Base-by-base conservation (phyloP, 1,140 invertebrate species). In the Temnothorax curvispinosus region DNA sequence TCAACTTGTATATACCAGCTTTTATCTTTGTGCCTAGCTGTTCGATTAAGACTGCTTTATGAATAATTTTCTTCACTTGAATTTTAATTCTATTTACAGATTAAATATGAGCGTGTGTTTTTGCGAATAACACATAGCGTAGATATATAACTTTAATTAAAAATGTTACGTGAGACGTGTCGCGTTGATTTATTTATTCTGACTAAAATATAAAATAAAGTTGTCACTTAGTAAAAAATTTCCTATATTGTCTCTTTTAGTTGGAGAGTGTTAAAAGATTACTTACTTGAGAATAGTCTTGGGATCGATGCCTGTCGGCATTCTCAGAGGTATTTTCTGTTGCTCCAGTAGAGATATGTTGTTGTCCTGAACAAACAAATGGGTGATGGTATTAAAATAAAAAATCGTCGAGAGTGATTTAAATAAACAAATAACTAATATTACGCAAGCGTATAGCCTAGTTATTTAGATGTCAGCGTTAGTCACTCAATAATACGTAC, bases 271-370 rank as follows among this genome's bases (percentile, higher is more conserved):
- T 27, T 35, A 21, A 52, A 71, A 27, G 52, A 72, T 41, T 93
- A 96, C 96, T 97, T 93, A 97, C 97, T 97, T 97, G 94, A 97
- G 97, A 88, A 97, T 96, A 87, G 95, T 96, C 93, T 97, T 97
- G 88, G 96, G 95, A 90, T 97, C 97, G 86, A 96, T 95, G 90
- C 93, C 93, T 90, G 96, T 93, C 56, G 96, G 95, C 94, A 95
- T 95, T 91, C 96, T 93, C 86, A 95, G 94, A 94, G 93, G 94
- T 95, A 95, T 95, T 94, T 95, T 95, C 89, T 95, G 95, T 94
- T 95, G 95, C 84, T 95, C 94, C 93, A 95, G 88, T 90, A 95
- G 92, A 87, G 95, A 95, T 94, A 95, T 94, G 92, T 94, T 95
- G 93, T 95, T 95, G 91, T 95, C 94, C 95, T 95, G 90, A 87